These are phyloP conservation scores for Halcyon leucocephala DNA, from an alignment of 2,797 vertebrate genomes.

Conservation along the genomic window DNA sequence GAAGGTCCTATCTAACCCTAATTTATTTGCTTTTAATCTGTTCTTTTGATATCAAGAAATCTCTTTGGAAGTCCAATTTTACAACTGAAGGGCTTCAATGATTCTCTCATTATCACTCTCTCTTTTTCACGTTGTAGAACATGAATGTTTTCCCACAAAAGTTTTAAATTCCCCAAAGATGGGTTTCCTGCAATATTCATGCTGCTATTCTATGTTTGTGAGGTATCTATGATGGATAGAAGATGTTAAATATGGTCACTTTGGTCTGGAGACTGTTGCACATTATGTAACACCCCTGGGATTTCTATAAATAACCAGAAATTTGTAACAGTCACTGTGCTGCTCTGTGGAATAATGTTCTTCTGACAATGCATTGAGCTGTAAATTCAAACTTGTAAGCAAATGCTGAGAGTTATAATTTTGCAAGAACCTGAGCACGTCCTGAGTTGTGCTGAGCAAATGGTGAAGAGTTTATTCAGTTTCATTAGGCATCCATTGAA, in stretches of 20 bases:
- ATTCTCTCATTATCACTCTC: background rate
- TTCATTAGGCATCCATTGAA: background rate
- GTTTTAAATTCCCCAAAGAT: background rate
- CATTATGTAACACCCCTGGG: conserved; percentile 79
- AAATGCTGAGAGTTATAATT: background rate
- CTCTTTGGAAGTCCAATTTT: background rate
- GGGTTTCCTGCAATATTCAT: background rate
- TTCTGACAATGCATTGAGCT: conserved; percentile 76
- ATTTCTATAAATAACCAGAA: conserved; percentile 84
- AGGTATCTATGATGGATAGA: background rate
- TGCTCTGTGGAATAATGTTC: conserved; percentile 82
- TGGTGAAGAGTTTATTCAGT: background rate
- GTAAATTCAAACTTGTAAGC: conserved; percentile 17
- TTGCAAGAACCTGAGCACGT: background rate
- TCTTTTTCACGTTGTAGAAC: background rate
- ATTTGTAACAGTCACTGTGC: conserved; percentile 71
- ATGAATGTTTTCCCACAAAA: background rate
- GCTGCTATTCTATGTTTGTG: background rate
- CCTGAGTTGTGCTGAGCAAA: background rate
- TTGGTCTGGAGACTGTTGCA: background rate
- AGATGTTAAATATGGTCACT: conserved; percentile 5
- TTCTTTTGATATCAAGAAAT: background rate
- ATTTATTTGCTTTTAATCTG: background rate
- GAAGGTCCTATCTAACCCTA: background rate
- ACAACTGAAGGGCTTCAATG: background rate